Percentiles rank a stretch among this genome's conserved stretches.
phyloP scores from a whole-genome alignment of 1,140 invertebrate genomes.

The Drosophila melanica region DNA sequence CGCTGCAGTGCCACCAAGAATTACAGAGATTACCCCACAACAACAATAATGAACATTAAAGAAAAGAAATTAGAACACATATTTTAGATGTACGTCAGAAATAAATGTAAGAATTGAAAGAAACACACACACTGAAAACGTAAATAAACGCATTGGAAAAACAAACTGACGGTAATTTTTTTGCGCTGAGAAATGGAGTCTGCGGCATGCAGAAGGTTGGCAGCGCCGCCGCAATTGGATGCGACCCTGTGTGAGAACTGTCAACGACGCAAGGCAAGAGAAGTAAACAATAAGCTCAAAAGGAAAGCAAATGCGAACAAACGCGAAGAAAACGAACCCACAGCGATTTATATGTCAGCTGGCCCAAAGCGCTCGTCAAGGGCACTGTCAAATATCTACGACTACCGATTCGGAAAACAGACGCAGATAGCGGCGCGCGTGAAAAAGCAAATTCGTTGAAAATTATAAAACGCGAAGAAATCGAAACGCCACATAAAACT shows the following conservation, averaged over 20 bases:
- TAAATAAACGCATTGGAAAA: conserved; percentile 50
- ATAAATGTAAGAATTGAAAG: conserved; percentile 70
- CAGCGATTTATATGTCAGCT: conserved; percentile 72
- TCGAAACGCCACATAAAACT: conserved; percentile 32
- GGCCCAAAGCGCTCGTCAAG: conserved; percentile 24
- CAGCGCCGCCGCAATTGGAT: conserved; percentile 28
- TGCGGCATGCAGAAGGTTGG: conserved; percentile 19
- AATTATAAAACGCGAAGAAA: conserved; percentile 15
- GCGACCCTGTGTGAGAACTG: conserved; percentile 48
- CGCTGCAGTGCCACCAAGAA: conserved; percentile 41
- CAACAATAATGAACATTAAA: conserved; percentile 27
- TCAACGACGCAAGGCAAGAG: background rate
- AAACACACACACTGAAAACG: conserved; percentile 32
- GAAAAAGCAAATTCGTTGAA: conserved; percentile 26
- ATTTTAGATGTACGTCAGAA: conserved; percentile 79
- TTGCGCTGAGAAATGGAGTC: background rate
- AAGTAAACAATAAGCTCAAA: conserved; percentile 24
- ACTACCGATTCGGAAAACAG: conserved; percentile 27
- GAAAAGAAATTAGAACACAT: conserved; percentile 61
- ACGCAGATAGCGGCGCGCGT: conserved; percentile 32
- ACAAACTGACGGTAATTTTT: conserved; percentile 34
- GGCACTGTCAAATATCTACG: conserved; percentile 46
- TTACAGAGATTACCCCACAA: conserved; percentile 23
- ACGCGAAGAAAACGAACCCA: conserved; percentile 55
- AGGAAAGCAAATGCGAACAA: conserved; percentile 32